Evolutionary conservation across 2,113 vertebrate genomes (phyloP).

Genomic region (Dromiciops gliroides): DNA sequence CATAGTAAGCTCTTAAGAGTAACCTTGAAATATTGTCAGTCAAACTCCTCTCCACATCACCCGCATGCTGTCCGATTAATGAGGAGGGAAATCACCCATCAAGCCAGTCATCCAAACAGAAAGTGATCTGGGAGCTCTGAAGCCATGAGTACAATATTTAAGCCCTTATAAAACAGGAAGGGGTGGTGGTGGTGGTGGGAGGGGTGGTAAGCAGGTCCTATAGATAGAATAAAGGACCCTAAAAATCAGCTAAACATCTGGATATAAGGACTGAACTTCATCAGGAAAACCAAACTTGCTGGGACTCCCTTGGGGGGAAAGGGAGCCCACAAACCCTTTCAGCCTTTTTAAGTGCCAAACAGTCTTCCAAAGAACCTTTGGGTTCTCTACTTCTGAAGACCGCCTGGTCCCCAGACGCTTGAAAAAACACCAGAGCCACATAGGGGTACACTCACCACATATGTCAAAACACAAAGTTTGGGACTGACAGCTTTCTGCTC

Average conservation of each 20-base stretch:
- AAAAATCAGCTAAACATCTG: conserved; percentile 64
- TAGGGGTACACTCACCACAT: conserved; percentile 22
- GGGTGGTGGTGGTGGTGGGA: not conserved
- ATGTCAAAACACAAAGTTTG: conserved; percentile 48
- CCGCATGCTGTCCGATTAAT: conserved; percentile 75
- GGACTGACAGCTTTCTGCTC: conserved; percentile 51
- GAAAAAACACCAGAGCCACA: conserved; percentile 51
- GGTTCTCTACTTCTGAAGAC: conserved; percentile 50
- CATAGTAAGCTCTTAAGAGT: conserved; percentile 72
- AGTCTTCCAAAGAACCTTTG: conserved; percentile 62
- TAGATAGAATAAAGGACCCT: conserved; percentile 62
- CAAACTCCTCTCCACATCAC: conserved; percentile 74
- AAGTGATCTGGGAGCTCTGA: conserved; percentile 71
- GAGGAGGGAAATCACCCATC: conserved; percentile 73
- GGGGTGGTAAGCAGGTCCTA: conserved; percentile 45
- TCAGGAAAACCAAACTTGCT: conserved; percentile 73
- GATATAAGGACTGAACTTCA: conserved; percentile 52
- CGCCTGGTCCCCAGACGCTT: conserved; percentile 53
- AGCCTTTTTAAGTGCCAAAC: conserved; percentile 37
- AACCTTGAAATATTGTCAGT: conserved; percentile 78
- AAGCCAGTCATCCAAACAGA: conserved; percentile 73
- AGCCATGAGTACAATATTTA: conserved; percentile 62
- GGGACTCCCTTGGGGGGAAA: conserved; percentile 34
- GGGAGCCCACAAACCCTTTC: not conserved
- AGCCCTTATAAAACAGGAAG: conserved; percentile 65